Conservation (phyloP, 92 coral and sea anemone species). For the Desmophyllum pertusum region DNA sequence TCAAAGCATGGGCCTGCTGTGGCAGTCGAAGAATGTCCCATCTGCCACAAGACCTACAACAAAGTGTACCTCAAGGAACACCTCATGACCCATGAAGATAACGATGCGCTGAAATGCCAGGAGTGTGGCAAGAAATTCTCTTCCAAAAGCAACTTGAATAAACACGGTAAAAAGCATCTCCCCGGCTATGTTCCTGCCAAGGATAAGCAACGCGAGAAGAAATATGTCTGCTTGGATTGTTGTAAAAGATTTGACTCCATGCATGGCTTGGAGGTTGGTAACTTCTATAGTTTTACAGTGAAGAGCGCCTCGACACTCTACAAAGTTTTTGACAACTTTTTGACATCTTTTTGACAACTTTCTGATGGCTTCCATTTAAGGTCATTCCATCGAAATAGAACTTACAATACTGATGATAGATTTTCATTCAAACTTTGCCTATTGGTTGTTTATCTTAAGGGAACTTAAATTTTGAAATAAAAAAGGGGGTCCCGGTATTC, state of each 20-base stretch:
- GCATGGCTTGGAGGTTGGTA: slow-evolving; percentile 67
- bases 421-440: no score
- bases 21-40: slow-evolving; percentile 58
- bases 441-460: no score
- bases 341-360: no score
- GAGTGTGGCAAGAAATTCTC: slow-evolving; percentile 80
- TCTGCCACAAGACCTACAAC: slow-evolving; percentile 71
- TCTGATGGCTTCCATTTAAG: no score
- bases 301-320: no score
- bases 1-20: slow-evolving; percentile 47
- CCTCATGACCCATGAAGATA: slow-evolving; percentile 56
- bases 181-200: slow-evolving; percentile 66
- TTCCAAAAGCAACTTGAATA: slow-evolving; percentile 78
- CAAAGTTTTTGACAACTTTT: no score
- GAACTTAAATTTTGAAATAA: no score
- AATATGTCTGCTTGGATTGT: slow-evolving; percentile 70
- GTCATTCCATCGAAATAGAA: no score
- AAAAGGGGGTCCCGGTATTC: no score
- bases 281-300: not conserved
- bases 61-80: slow-evolving; percentile 66
- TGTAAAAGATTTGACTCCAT: slow-evolving; percentile 74
- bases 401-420: no score
- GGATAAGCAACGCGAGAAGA: slow-evolving; percentile 51
- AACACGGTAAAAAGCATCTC: slow-evolving; percentile 76
- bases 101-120: slow-evolving; percentile 72